A percentile compares a stretch with the other conserved stretches of the same genome.
Conservation (phyloP, 2,113 vertebrate species). For the Clarias magur region DNA sequence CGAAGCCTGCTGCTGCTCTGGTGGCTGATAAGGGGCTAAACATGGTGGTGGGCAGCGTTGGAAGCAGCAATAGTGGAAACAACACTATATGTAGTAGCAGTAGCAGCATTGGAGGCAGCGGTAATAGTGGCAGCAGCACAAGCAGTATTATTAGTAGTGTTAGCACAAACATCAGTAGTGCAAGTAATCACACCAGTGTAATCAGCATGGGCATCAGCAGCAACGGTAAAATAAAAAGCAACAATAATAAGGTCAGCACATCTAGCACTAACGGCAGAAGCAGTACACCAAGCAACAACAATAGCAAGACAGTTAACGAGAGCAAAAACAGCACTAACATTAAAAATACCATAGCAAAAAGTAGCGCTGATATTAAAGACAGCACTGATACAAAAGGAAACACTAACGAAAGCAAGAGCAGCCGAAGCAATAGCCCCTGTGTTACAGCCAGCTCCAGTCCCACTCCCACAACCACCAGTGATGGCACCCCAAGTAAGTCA, state of each 20-base stretch:
- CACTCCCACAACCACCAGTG: conserved; percentile 21
- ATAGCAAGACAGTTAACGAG: conserved; percentile 41
- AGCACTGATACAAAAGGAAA: conserved; percentile 66
- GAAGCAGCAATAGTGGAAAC: conserved; percentile 69
- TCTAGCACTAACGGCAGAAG: conserved; percentile 35
- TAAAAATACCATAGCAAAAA: conserved; percentile 42
- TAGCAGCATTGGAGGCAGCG: conserved; percentile 46
- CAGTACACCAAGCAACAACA: conserved; percentile 34
- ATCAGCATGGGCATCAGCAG: conserved; percentile 63
- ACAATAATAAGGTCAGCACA: conserved; percentile 52
- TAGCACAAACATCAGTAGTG: conserved; percentile 46
- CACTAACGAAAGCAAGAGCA: conserved; percentile 31
- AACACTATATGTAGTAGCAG: conserved; percentile 60
- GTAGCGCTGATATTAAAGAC: conserved; percentile 32
- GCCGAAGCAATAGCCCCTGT: conserved; percentile 20
- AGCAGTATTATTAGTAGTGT: conserved; percentile 55
- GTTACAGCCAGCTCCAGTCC: conserved; percentile 47
- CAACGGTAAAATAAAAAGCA: conserved; percentile 57
- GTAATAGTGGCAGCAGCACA: conserved; percentile 46
- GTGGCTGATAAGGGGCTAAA: conserved; percentile 74
- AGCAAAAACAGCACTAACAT: conserved; percentile 42
- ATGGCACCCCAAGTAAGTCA: conserved; percentile 57
- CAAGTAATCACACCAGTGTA: conserved; percentile 61
- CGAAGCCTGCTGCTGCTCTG: conserved; percentile 71
- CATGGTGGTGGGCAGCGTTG: conserved; percentile 72